phyloP scores from a whole-genome alignment of 2,797 vertebrate species.

The Ficedula albicollis region DNA sequence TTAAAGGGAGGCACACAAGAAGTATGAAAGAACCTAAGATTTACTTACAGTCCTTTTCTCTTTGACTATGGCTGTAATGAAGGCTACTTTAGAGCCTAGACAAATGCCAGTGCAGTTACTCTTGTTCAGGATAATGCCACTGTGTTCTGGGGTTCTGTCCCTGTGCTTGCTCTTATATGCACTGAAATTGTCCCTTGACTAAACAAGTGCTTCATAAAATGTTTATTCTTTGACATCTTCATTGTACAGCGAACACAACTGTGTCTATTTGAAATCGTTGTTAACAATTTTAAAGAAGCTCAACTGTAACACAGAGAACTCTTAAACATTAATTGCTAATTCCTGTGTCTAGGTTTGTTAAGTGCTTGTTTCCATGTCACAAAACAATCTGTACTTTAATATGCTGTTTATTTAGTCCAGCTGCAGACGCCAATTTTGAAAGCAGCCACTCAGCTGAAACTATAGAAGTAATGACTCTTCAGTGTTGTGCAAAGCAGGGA shows the following conservation, averaged over 20 bases:
- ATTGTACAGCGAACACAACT: background rate
- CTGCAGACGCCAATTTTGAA: slow-evolving; percentile 3
- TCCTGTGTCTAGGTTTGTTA: slow-evolving; percentile 16
- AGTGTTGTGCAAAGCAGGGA: background rate
- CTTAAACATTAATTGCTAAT: slow-evolving; percentile 13
- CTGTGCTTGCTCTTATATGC: background rate
- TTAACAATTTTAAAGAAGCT: background rate
- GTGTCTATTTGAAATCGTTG: background rate
- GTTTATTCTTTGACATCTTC: background rate
- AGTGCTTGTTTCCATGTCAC: slow-evolving; percentile 12
- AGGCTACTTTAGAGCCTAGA: background rate
- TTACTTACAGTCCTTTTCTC: background rate
- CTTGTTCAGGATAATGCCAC: background rate
- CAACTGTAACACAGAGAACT: background rate
- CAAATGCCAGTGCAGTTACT: background rate
- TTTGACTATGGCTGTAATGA: background rate
- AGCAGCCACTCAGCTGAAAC: slow-evolving; percentile 37
- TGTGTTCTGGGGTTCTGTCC: background rate
- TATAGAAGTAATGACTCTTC: slow-evolving; percentile 5
- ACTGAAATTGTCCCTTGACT: background rate
- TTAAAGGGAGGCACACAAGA: background rate
- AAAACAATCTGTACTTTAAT: slow-evolving; percentile 1
- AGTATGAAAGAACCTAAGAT: background rate
- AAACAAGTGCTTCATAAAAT: background rate
- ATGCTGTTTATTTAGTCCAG: slow-evolving; percentile 26